Percentiles rank a stretch among this genome's conserved stretches.
Evolutionary conservation across 2,888 invertebrate species (phyloP).

Genomic region (Tromatobia lineatoria): DNA sequence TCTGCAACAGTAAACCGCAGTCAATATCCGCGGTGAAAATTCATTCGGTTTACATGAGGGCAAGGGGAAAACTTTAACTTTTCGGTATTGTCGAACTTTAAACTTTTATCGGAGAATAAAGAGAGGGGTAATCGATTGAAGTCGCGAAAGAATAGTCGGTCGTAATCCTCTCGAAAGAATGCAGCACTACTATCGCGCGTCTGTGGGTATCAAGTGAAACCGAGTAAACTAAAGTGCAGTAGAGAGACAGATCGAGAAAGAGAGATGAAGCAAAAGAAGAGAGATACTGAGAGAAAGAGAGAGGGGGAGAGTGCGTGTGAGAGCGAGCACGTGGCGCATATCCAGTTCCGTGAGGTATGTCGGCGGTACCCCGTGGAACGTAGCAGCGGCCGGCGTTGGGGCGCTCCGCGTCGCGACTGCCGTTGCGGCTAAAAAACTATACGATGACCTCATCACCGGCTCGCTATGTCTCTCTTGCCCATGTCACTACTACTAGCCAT

Average conservation of each 20-base stretch:
- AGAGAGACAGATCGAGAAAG: conserved; percentile 43
- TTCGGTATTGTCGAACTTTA: neutral
- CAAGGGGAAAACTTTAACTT: neutral
- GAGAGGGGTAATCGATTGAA: neutral
- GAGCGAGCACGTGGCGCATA: conserved; percentile 76
- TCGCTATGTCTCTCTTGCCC: conserved; percentile 78
- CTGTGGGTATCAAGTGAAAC: conserved; percentile 61
- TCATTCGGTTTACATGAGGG: neutral
- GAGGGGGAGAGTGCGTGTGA: conserved; percentile 45
- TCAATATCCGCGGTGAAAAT: no score
- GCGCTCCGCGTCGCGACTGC: conserved; percentile 83
- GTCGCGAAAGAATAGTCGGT: neutral
- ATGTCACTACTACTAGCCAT: conserved; percentile 81
- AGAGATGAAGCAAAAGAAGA: conserved; percentile 1
- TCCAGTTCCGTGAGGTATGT: conserved; percentile 68
- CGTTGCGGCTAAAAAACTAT: conserved; percentile 81
- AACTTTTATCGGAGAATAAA: neutral
- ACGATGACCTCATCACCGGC: conserved; percentile 84
- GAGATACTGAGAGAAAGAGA: conserved; percentile 26
- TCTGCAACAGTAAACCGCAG: no score
- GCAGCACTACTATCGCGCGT: conserved; percentile 49
- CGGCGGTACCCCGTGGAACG: conserved; percentile 48
- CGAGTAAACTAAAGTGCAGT: conserved; percentile 43
- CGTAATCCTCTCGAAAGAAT: conserved; percentile 31
- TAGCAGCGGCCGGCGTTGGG: conserved; percentile 78